phyloP scores from a whole-genome alignment of 2,113 vertebrate genomes.

The Albula glossodonta region DNA sequence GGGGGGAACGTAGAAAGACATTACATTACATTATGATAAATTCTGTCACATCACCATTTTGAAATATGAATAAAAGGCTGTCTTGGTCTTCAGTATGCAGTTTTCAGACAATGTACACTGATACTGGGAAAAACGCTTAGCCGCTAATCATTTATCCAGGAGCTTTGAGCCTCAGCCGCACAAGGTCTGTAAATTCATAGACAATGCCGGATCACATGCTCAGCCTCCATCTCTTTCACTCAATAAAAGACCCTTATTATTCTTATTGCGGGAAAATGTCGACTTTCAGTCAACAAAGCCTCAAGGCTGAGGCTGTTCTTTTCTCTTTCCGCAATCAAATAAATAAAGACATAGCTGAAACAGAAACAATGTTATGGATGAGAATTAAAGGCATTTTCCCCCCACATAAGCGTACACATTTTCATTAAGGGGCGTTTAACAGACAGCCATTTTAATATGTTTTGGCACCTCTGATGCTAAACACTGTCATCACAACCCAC shows the following conservation, averaged over 20 bases:
- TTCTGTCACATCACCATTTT: background rate
- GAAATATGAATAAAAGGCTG: background rate
- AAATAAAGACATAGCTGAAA: background rate
- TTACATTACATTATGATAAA: background rate
- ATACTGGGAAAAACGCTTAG: constrained; percentile 9
- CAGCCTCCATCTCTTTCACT: constrained; percentile 44
- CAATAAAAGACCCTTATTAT: constrained; percentile 40
- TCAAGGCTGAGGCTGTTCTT: background rate
- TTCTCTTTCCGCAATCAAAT: background rate
- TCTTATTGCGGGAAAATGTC: background rate
- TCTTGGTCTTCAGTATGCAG: background rate
- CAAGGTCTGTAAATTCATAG: constrained; percentile 51
- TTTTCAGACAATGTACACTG: background rate
- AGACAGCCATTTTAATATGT: constrained; percentile 4
- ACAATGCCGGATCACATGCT: constrained; percentile 32
- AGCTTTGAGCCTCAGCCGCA: constrained; percentile 11
- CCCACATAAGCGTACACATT: background rate
- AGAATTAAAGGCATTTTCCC: background rate
- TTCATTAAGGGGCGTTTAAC: background rate
- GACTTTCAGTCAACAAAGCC: background rate
- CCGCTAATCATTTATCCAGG: background rate
- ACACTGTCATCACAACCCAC: background rate
- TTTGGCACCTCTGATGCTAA: background rate
- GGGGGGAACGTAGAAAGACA: background rate
- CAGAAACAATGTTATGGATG: background rate